Evolutionary conservation across 2,797 vertebrate species (phyloP).

Genomic region (Margarornis squamiger): DNA sequence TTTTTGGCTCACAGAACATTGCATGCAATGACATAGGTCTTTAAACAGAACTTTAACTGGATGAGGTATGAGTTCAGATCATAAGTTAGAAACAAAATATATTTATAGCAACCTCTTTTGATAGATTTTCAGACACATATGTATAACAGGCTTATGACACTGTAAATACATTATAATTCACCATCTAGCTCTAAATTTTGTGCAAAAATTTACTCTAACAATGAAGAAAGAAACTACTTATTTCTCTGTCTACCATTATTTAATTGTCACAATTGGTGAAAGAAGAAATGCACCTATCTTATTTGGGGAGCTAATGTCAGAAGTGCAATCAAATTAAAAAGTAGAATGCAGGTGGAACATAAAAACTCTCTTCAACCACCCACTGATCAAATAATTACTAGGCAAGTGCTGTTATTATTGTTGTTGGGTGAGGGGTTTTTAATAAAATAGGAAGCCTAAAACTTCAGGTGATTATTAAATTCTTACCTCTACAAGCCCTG

Average conservation of each 20-base stretch:
- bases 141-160: background rate
- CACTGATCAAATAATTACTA: conserved; percentile 48
- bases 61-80: background rate
- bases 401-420: background rate
- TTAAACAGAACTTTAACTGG: background rate
- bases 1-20: background rate
- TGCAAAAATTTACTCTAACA: background rate
- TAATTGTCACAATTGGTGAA: background rate
- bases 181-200: background rate
- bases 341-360: conserved; percentile 23
- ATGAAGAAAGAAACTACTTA: background rate
- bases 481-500: background rate
- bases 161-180: background rate
- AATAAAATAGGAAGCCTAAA: background rate
- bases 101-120: background rate
- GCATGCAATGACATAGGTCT: background rate
- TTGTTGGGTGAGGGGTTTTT: background rate
- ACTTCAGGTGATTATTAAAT: conserved; percentile 30
- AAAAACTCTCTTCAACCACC: conserved; percentile 41
- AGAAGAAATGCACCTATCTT: background rate
- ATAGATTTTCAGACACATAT: background rate
- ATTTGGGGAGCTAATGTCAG: conserved; percentile 14
- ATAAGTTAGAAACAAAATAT: background rate
- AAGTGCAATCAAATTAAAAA: conserved; percentile 53
- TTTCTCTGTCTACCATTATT: background rate